Evolutionary conservation across 1,140 invertebrate genomes (phyloP).

Genomic region (Pteromalus puparum): DNA sequence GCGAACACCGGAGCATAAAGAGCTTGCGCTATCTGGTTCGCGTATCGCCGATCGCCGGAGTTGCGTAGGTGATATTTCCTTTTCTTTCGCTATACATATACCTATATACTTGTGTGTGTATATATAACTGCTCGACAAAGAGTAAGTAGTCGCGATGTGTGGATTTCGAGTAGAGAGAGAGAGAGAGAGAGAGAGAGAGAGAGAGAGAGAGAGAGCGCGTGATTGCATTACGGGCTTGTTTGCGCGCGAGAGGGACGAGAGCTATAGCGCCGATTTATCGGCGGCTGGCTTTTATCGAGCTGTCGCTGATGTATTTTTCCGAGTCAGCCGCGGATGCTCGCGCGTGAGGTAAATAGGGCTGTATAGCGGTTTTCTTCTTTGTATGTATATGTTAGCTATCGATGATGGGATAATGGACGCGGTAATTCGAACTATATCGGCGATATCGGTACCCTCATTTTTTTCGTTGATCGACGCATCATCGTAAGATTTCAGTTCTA

Average conservation of each 20-base stretch:
- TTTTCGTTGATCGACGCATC: too few species aligned
- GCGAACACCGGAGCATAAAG: not conserved
- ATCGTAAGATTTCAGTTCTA: too few species aligned
- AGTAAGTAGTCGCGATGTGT: not conserved
- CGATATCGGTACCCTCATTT: too few species aligned
- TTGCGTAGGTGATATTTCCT: conserved; percentile 64
- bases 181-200: too few species aligned
- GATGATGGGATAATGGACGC: too few species aligned
- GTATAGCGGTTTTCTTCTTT: not conserved
- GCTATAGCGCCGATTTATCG: conserved; percentile 32
- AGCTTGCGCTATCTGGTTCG: conserved; percentile 55
- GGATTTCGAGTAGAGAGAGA: not conserved
- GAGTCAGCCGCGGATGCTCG: not conserved
- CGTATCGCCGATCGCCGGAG: conserved; percentile 46
- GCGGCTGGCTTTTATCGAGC: conserved; percentile 15
- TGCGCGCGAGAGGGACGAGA: not conserved
- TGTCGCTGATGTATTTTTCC: not conserved
- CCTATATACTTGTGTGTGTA: too few species aligned
- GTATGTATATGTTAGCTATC: too few species aligned
- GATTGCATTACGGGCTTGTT: conserved; percentile 41
- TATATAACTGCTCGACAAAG: not conserved
- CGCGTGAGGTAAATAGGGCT: not conserved
- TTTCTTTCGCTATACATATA: not conserved
- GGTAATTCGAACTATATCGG: too few species aligned
- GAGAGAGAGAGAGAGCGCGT: too few species aligned